Evolutionary conservation across 2,113 vertebrate species (phyloP), one percentile per base, ranked within the genome.

Genomic region (Tichodroma muraria): DNA sequence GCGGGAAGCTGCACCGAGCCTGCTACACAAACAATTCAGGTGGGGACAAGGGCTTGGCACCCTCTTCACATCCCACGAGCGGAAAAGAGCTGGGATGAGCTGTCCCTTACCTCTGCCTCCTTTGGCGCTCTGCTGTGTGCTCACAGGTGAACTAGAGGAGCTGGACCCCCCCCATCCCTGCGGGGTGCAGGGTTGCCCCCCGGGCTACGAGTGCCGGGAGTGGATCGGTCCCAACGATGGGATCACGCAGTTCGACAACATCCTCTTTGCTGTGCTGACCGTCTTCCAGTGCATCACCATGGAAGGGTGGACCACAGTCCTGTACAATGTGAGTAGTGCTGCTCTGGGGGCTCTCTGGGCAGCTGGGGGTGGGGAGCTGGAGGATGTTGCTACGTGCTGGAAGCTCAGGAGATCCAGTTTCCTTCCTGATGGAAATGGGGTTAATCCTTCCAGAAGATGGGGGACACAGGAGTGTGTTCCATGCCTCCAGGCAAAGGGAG

Each of bases 271-370:
- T 68, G 98, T 99, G 88, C 97, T 99, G 96, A 99, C 99, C 2
- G 99, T 99, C 96, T 99, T 99, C 98, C 99, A 99, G 97, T 99
- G 99, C 97, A 99, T 99, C 97, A 99, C 99, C 96, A 99, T 99
- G 99, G 99, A 99, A 98, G 99, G 99, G 82, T 99, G 99, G 99
- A 99, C 99, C 96, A 99, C 98, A 59, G 99, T 99, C 84, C 98
- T 99, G 94, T 99, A 99, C 97, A 99, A 99, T 33, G 99, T 99
- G 94, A 98, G 99, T 98, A 44, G 14, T 2, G 4, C 7, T n/a
- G 23, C 35, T 21, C 12, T 19, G 35, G 38, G 23, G 31, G 49
- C 45, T 40, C 45, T 37, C 25, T 42, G 53, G 59, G 60, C 49
- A 38, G 31, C 9, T n/a, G 53, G 14, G 11, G 15, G 10, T 6